phyloP scores from a whole-genome alignment of 2,888 invertebrate genomes.

The Autographa gamma region DNA sequence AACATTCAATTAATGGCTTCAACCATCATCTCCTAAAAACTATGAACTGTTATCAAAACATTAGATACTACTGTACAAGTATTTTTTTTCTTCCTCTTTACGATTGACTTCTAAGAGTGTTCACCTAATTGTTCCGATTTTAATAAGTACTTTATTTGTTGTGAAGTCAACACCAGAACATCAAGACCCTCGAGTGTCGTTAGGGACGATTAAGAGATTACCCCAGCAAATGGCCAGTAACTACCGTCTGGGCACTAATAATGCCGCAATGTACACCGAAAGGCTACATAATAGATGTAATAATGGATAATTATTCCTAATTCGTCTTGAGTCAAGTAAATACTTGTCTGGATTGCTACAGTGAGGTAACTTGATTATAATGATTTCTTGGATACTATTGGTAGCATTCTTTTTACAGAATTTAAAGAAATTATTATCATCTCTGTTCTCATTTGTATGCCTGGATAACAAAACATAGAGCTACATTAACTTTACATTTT shows the following conservation, averaged over 20 bases:
- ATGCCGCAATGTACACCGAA: neutral
- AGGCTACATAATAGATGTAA: neutral
- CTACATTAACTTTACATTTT: too few species aligned
- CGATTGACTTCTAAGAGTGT: neutral
- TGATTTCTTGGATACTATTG: neutral
- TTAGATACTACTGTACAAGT: too few species aligned
- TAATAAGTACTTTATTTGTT: neutral
- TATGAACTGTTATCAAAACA: too few species aligned
- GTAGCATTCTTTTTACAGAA: too few species aligned
- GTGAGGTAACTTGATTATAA: neutral
- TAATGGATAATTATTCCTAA: neutral
- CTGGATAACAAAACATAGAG: too few species aligned
- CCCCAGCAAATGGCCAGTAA: neutral
- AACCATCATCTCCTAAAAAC: too few species aligned
- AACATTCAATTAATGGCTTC: too few species aligned
- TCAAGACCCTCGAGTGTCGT: neutral
- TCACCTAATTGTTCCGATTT: neutral
- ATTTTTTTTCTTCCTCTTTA: too few species aligned
- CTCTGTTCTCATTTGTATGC: too few species aligned
- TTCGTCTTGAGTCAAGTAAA: neutral
- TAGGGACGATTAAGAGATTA: conserved; percentile 3
- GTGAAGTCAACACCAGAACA: neutral
- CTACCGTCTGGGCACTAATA: neutral
- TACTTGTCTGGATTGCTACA: neutral
- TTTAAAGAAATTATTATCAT: too few species aligned